These are phyloP conservation scores for Ganaspis brasiliensis DNA, from an alignment of 2,888 invertebrate species.

Conservation along the genomic window DNA sequence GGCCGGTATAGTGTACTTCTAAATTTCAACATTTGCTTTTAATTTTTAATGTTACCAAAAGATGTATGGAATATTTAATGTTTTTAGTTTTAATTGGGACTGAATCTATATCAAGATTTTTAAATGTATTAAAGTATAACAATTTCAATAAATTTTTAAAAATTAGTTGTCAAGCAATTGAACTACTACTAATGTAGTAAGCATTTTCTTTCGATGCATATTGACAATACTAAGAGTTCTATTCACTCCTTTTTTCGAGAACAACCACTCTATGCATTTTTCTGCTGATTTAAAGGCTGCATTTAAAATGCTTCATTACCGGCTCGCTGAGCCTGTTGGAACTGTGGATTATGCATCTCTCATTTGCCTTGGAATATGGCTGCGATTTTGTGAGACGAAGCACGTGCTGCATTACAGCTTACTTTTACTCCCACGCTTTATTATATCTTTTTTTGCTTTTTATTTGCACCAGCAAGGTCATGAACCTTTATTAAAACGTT, in stretches of 20 bases:
- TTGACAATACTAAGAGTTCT: background rate
- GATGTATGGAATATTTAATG: too few relatives aligned
- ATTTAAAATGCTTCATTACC: conserved; percentile 66
- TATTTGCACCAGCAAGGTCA: conserved; percentile 1
- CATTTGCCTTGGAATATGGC: conserved; percentile 58
- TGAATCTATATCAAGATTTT: too few relatives aligned
- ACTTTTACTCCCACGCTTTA: conserved; percentile 16
- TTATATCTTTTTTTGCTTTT: background rate
- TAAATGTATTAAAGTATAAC: too few relatives aligned
- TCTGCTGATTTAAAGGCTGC: conserved; percentile 63
- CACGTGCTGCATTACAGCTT: conserved; percentile 28
- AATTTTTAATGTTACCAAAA: too few relatives aligned
- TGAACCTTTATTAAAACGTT: conserved; percentile 3
- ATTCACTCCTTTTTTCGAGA: background rate
- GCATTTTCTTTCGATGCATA: background rate
- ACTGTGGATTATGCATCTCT: conserved; percentile 64
- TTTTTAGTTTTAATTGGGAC: too few relatives aligned
- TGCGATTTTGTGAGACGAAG: conserved; percentile 51
- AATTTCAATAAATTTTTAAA: too few relatives aligned
- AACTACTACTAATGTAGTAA: too few relatives aligned
- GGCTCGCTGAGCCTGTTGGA: conserved; percentile 41
- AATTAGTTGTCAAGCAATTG: too few relatives aligned
- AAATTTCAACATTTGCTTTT: too few relatives aligned
- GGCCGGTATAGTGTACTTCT: too few relatives aligned
- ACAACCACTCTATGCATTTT: conserved; percentile 54